Evolutionary conservation across 2,113 vertebrate genomes (phyloP), one percentile per base, ranked within the genome.

Genomic region (Lophotis ruficrista): DNA sequence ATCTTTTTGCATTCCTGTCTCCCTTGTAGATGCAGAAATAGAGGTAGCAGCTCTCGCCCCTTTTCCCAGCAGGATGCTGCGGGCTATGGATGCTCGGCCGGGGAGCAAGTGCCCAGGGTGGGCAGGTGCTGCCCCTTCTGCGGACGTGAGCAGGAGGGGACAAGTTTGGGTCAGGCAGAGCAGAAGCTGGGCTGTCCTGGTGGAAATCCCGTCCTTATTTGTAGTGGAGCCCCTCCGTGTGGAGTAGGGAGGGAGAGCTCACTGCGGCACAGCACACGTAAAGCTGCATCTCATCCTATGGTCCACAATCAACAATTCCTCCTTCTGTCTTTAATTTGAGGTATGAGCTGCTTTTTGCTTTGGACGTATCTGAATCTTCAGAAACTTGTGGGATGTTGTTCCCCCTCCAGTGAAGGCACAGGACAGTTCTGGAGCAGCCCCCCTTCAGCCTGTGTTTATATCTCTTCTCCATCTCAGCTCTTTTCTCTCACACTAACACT

Each of bases 301-400:
- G 7, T 16, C 72, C 30, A 0, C 2, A 8, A 10, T 7, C 62
- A 61, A 1, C 45, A 22, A 2, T 6, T 41, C 66, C 60, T 75
- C 25, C 14, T 65, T 56, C 22, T 47, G 56, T 17, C 25, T 33
- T 35, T 6, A 10, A 12, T 20, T 21, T 30, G 27, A 45, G 25
- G 50, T 23, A 1, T 3, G 61, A 61, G 56, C 41, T 65, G 0
- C n/a, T 12, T 33, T 30, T 45, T 62, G 53, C 82, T 43, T 50
- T 30, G 45, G 60, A 4, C 4, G 1, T 19, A 2, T 12, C 28
- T 2, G 5, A 17, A 4, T 18, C 58, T 21, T n/a, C 6, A 51
- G 62, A 4, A 16, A 4, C 70, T 9, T 16, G 0, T 2, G 47
- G 50, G 35, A 1, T 20, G 50, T 2, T n/a, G 62, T 6, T 79